Evolutionary conservation across 2,888 invertebrate species (phyloP), one percentile per base, ranked within the genome.

Genomic region (Sussaba pulchella): DNA sequence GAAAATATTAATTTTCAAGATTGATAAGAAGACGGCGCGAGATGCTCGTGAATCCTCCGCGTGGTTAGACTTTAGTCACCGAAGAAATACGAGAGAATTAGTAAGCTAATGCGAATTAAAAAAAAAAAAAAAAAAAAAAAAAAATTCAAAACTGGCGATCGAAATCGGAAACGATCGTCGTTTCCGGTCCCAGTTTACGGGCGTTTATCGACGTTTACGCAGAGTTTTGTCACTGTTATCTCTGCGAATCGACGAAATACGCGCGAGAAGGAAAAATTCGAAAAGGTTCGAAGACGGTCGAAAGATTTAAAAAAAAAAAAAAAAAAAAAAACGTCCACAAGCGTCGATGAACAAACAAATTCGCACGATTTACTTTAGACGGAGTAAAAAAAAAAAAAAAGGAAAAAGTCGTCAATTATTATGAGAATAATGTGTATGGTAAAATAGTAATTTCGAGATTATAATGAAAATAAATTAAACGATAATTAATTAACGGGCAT

Each of bases 1-100:
- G n/a, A n/a, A 31, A 31, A 31, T 31, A 2, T 83, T 85, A 77
- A 73, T 85, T 83, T 80, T 81, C 61, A 76, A 70, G 71, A 73
- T 82, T 76, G 6, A 71, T 61, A 39, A 78, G 31, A 24, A 59
- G 63, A 84, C 70, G 70, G 78, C 66, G 54, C 52, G 36, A 54
- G 36, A 70, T 74, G 74, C 78, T 79, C 82, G 84, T 88, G 6
- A 88, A 88, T 88, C 84, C 85, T 76, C 78, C 81, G 76, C 78
- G 83, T 83, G 87, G 87, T 85, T 82, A 87, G 85, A 85, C 85
- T 87, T 87, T 86, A 87, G 85, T 88, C 85, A 88, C 85, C 85
- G n/a, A 87, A 88, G 79, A 85, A 72, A 80, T 85, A 85, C 79
- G 82, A 86, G 76, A 84, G 80, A 67, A 69, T 84, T 86, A 81